Evolutionary conservation across 2,888 invertebrate genomes (phyloP), one percentile per base, ranked within the genome.

Genomic region (Elegia similella): DNA sequence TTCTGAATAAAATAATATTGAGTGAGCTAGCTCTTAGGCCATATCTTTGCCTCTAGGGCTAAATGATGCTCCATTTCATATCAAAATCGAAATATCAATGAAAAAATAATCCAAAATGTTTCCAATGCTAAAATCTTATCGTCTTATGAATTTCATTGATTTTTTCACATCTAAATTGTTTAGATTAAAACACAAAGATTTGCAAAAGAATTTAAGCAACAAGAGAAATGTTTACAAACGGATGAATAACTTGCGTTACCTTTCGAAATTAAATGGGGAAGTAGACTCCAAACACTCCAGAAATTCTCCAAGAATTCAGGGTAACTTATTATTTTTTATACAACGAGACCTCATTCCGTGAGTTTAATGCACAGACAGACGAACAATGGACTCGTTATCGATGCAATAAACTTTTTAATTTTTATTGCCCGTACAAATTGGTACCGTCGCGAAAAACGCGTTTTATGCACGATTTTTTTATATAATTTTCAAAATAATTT

Each of bases 361-460:
- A 12, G 23, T 17, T 7, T 16, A 15, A 16, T 7, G 10, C 16
- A 43, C 12, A 23, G 23, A 38, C 38, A 52, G 38, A 16, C 42
- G 43, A 64, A 70, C 69, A 68, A 69, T 67, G 34, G 56, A 59
- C 16, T 55, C 44, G 62, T 64, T 69, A 69, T 64, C 59, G 59
- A 30, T 48, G 63, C 61, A 65, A 63, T 69, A 62, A 66, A 70
- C 61, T 59, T 62, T 64, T 62, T 63, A 67, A 65, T 72, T 47
- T 66, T 70, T 70, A 65, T 67, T 59, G 64, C 63, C 56, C 65
- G 50, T 64, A 62, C 62, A 66, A 75, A 73, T 73, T 70, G 70
- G 75, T 73, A 73, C 67, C 68, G 59, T 60, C 17, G 29, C 42
- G 29, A 46, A 23, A n/a, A 34, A 52, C 0, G 8, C 8, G 34